Evolutionary conservation across 92 coral and sea anemone genomes (phyloP).

Genomic region (Actinostola sp.): DNA sequence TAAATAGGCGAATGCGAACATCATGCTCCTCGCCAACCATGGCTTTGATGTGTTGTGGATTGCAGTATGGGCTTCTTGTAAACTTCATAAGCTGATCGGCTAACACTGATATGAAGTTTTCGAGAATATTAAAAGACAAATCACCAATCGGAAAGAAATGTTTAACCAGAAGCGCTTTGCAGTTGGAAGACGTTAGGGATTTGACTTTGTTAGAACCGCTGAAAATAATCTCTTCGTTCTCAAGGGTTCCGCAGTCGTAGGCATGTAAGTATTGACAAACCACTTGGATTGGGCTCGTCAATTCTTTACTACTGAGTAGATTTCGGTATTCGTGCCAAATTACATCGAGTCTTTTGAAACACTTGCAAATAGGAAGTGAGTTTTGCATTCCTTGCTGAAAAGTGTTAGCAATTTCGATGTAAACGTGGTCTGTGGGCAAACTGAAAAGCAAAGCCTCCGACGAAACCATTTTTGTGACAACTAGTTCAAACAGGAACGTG

Average conservation of each 20-base stretch:
- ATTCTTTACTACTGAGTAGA: slow-evolving; percentile 69
- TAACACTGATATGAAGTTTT: slow-evolving; percentile 75
- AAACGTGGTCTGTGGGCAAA: slow-evolving; percentile 69
- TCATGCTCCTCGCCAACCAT: slow-evolving; percentile 75
- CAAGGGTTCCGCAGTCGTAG: slow-evolving; percentile 66
- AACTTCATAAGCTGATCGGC: slow-evolving; percentile 89
- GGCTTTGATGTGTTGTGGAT: slow-evolving; percentile 61
- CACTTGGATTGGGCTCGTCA: slow-evolving; percentile 85
- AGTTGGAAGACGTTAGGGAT: slow-evolving; percentile 54
- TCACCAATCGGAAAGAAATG: slow-evolving; percentile 73
- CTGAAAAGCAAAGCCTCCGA: slow-evolving; percentile 79
- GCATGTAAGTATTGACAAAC: slow-evolving; percentile 91
- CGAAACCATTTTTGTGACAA: slow-evolving; percentile 83
- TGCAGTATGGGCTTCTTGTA: slow-evolving; percentile 80
- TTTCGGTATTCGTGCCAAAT: slow-evolving; percentile 59
- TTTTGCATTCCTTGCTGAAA: slow-evolving; percentile 80
- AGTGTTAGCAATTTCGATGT: slow-evolving; percentile 91
- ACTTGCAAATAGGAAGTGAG: slow-evolving; percentile 76
- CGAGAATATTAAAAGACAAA: slow-evolving; percentile 71
- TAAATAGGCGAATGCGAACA: slow-evolving; percentile 78
- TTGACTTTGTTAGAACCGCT: slow-evolving; percentile 53
- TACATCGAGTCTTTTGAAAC: slow-evolving; percentile 62
- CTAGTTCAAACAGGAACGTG: slow-evolving; percentile 84
- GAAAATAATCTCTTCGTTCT: slow-evolving; percentile 60
- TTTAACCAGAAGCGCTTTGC: slow-evolving; percentile 63